Conservation (phyloP, 2,888 invertebrate species). For the Sussaba pulchella region DNA sequence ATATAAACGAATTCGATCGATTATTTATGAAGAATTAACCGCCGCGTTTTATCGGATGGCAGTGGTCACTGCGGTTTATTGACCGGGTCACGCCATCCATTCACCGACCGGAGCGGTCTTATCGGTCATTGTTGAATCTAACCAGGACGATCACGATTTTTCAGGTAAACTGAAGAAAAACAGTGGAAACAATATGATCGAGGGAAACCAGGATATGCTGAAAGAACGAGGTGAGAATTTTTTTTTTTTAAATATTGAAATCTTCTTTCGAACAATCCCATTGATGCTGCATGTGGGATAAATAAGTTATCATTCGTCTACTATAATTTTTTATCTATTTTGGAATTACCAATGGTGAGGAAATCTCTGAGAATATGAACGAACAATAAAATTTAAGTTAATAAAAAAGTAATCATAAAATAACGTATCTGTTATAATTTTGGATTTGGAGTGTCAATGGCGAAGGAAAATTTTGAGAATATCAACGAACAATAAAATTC, state of each 20-base stretch:
- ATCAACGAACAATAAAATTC: too few relatives aligned
- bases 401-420: too few relatives aligned
- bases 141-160: conserved; percentile 65
- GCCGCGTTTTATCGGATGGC: not conserved
- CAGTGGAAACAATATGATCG: conserved; percentile 79
- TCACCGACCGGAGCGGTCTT: not conserved
- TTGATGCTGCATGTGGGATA: too few relatives aligned
- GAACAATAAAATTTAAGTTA: conserved; percentile 1
- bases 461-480: too few relatives aligned
- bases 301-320: not conserved
- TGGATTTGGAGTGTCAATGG: too few relatives aligned
- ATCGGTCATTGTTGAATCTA: conserved; percentile 12
- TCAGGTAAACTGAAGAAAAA: conserved; percentile 81
- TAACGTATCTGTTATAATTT: too few relatives aligned
- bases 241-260: not conserved
- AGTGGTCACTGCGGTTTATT: conserved; percentile 5
- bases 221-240: conserved; percentile 79
- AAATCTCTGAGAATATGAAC: too few relatives aligned
- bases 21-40: conserved; percentile 11
- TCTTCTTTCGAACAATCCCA: too few relatives aligned
- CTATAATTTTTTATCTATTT: not conserved
- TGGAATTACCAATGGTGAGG: too few relatives aligned
- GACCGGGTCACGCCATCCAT: conserved; percentile 21
- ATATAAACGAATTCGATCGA: not conserved
- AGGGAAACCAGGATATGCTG: conserved; percentile 82